Evolutionary conservation across 2,888 invertebrate species (phyloP), one percentile per base, ranked within the genome.

Genomic region (Caradrina clavipalpis): DNA sequence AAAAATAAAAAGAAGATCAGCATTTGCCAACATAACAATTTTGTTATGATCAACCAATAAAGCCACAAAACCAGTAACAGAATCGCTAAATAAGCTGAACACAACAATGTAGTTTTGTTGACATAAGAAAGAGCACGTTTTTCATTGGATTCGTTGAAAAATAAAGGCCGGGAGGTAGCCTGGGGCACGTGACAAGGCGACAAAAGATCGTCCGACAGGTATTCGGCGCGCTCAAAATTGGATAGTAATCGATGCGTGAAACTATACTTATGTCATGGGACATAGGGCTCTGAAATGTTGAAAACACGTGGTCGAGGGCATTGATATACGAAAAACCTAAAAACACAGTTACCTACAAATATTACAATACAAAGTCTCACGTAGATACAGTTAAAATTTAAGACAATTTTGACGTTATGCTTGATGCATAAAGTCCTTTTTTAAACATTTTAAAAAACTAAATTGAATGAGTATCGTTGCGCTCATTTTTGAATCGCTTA

Each of bases 191-290:
- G 94, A 94, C 90, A 87, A 85, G 89, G 89, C 90, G 93, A 95
- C 95, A 95, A 95, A 94, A 94, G 94, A 92, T 89, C 87, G 88
- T 73, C 85, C 86, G 92, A 90, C 93, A 94, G 94, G 94, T 94
- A 92, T 91, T 91, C 88, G 88, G 84, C 84, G 88, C 88, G 91
- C 88, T 92, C 90, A 89, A 92, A 94, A 95, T 95, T 94, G 95
- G 94, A 94, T 93, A 90, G 92, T 92, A 93, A 94, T 93, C 91
- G 95, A 93, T 92, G 94, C 95, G 94, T 95, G 92, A 95, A 95
- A 89, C 91, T 81, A 72, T 81, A 77, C 85, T 80, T 78, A 83
- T 75, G 67, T 73, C 73, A 69, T 63, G 76, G 54, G 80, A 86
- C 86, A 82, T 79, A 85, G 73, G 51, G 85, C 22, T 56, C 54